Evolutionary conservation across 2,113 vertebrate genomes (phyloP), one percentile per base, ranked within the genome.

Genomic region (Pterophyllum scalare): DNA sequence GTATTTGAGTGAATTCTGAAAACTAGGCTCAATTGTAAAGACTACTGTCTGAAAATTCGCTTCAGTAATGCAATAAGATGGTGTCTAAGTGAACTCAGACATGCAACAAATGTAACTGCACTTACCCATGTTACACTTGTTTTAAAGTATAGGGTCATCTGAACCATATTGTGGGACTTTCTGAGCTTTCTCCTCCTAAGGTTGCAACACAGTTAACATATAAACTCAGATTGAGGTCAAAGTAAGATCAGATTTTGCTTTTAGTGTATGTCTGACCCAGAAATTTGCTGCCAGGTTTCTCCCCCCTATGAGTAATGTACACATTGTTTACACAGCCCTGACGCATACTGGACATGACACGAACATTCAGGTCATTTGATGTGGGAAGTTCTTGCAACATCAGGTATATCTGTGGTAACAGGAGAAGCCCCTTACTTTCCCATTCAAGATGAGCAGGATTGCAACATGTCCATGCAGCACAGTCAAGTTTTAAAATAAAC

Each of bases 311-410:
- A 86, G 88, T 89, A 86, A 87, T 89, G 86, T 84, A 82, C 46
- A 82, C 84, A 89, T 88, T 89, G 92, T 94, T 91, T 91, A 87
- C 89, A 85, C 87, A 70, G 84, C 77, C 80, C 80, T 81, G 86
- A 95, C 83, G 81, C 91, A 87, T 85, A 89, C 86, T 91, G 91
- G 85, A 92, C 90, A 79, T 88, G 90, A 91, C 87, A 85, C 6
- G 10, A 80, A 81, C 87, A 89, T 87, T 90, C 86, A 84, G 89
- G 91, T 90, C 88, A 93, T 91, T 91, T 91, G 83, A 92, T 81
- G 87, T 81, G 35, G 82, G 79, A 59, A 86, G 82, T 59, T 93
- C 82, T 94, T 95, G 93, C 91, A 93, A 91, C 91, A 94, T 88
- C 88, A 87, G 89, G 91, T 91, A 78, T 70, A 90, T 89, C 86